phyloP scores from a whole-genome alignment of 1,140 invertebrate genomes.

The Microplitis mediator region DNA sequence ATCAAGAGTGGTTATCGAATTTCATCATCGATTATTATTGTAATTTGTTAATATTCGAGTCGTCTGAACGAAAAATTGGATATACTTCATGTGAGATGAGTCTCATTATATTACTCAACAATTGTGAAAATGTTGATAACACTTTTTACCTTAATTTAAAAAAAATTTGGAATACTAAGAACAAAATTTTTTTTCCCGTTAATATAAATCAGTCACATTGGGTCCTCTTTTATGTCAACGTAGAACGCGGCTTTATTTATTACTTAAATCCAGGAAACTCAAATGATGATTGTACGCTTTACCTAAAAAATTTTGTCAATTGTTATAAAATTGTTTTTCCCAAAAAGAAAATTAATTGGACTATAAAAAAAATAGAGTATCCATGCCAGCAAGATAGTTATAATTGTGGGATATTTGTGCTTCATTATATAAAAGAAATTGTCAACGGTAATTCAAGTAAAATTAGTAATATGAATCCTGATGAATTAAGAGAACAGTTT shows the following conservation, averaged over 20 bases:
- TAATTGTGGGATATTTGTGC: neutral
- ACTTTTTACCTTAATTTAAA: neutral
- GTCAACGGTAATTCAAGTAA: neutral
- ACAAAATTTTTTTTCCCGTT: neutral
- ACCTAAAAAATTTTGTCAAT: neutral
- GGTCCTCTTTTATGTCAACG: neutral
- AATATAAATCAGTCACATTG: neutral
- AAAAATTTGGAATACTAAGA: neutral
- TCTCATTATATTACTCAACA: neutral
- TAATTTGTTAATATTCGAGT: neutral
- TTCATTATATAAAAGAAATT: neutral
- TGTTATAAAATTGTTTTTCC: neutral
- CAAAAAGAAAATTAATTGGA: neutral
- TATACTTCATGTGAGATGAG: neutral
- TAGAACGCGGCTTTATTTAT: neutral
- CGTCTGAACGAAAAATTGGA: neutral
- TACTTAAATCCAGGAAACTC: neutral
- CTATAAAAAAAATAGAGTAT: neutral
- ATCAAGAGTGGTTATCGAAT: neutral
- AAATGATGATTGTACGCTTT: neutral
- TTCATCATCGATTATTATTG: neutral
- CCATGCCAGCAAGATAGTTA: neutral
- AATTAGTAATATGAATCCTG: neutral
- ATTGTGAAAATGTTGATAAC: neutral
- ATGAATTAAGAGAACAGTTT: neutral